A percentile compares a stretch with the other conserved stretches of the same genome.
Evolutionary conservation across 2,797 vertebrate genomes (phyloP).

Genomic region (Ibycter americanus): DNA sequence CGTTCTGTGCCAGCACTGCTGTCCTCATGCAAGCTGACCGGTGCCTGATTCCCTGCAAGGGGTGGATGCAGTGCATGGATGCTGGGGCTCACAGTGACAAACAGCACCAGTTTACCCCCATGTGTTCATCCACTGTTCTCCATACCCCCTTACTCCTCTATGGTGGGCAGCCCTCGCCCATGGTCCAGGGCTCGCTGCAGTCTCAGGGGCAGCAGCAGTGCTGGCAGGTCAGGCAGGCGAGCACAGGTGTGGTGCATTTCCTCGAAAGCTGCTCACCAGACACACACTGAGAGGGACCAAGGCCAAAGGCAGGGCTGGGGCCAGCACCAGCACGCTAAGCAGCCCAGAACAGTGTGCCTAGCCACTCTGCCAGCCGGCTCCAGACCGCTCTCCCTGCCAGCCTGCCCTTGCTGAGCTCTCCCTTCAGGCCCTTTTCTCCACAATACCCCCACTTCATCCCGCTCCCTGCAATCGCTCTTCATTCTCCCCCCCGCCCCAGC

Average conservation of each 20-base stretch:
- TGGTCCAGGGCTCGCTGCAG: accelerated
- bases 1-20: accelerated
- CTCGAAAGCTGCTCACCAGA: background rate
- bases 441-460: accelerated
- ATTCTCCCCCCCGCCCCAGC: background rate
- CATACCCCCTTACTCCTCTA: accelerated
- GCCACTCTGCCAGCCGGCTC: background rate
- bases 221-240: background rate
- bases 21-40: accelerated
- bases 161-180: accelerated
- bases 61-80: accelerated
- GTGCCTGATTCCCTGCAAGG: accelerated
- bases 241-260: background rate
- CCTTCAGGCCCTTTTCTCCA: background rate
- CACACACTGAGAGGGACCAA: accelerated
- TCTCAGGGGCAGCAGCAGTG: background rate
- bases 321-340: background rate
- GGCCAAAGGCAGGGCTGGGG: background rate
- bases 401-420: background rate
- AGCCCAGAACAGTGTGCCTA: background rate
- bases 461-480: accelerated
- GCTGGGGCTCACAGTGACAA: accelerated
- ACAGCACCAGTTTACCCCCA: accelerated
- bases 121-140: accelerated
- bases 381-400: background rate